Percentiles rank a stretch among this genome's conserved stretches.
phyloP scores from a whole-genome alignment of 2,888 invertebrate species.

The Meghimatium bilineatum region DNA sequence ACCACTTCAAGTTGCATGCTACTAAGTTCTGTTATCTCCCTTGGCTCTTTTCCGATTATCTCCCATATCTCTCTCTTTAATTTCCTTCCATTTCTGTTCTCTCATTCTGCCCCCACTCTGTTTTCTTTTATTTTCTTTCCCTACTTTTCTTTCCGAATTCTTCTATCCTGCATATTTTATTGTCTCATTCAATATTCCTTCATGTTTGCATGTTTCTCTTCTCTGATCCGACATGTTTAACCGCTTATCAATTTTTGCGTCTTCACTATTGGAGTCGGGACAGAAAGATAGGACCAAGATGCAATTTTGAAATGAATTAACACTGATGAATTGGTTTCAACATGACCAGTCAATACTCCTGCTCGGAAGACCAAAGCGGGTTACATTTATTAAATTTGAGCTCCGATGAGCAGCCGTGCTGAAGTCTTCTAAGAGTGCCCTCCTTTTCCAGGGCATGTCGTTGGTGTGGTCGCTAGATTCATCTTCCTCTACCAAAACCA shows the following conservation, averaged over 20 bases:
- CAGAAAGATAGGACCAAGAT: background rate
- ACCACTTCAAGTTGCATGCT: slow-evolving; percentile 20
- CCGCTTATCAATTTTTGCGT: background rate
- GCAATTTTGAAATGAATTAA: background rate
- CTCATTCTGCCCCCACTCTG: background rate
- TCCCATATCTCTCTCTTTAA: background rate
- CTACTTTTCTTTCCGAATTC: background rate
- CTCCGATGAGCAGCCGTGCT: background rate
- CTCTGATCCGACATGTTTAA: background rate
- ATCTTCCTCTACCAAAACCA: too few species aligned
- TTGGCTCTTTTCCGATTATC: background rate
- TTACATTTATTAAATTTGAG: slow-evolving; percentile 17
- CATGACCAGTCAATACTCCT: background rate
- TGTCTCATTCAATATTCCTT: background rate
- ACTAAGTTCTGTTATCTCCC: background rate
- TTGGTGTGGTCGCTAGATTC: background rate
- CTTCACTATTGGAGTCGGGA: background rate
- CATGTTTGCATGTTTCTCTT: background rate
- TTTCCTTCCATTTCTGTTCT: background rate
- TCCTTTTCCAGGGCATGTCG: background rate
- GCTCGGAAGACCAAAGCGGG: too few species aligned
- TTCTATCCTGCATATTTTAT: background rate
- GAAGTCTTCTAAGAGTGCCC: background rate
- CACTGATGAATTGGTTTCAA: background rate
- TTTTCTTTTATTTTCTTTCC: background rate